Evolutionary conservation across 2,797 vertebrate species (phyloP).

Genomic region (Lepidocolaptes lacrymiger): DNA sequence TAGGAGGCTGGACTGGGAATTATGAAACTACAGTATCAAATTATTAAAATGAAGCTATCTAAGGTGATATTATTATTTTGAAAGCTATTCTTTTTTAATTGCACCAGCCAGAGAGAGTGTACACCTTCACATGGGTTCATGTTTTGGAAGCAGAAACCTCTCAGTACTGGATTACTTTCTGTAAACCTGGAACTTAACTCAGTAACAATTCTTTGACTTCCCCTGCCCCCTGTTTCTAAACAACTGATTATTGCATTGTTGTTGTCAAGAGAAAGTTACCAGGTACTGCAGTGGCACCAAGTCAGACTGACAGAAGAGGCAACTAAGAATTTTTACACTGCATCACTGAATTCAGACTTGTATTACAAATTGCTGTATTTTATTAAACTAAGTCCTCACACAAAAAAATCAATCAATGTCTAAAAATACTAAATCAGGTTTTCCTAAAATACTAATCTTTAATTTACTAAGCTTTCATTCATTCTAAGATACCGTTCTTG

Average conservation of each 20-base stretch:
- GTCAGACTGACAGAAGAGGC: neutral
- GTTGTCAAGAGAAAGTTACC: neutral
- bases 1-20: neutral
- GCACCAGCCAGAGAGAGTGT: neutral
- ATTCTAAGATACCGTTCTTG: neutral
- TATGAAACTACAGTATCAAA: neutral
- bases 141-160: neutral
- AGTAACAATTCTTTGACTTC: neutral
- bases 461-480: neutral
- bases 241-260: neutral
- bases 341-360: neutral
- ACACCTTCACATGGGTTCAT: neutral
- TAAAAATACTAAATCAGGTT: neutral
- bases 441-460: neutral
- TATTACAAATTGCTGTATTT: neutral
- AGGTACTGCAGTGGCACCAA: neutral
- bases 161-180: neutral
- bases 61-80: neutral
- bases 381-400: neutral
- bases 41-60: neutral
- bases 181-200: neutral
- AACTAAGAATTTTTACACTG: neutral
- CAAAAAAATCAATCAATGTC: neutral
- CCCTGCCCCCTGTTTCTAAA: fast-evolving
- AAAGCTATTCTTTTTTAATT: neutral